Conservation (phyloP, 1,140 invertebrate species). For the Sesamia nonagrioides region DNA sequence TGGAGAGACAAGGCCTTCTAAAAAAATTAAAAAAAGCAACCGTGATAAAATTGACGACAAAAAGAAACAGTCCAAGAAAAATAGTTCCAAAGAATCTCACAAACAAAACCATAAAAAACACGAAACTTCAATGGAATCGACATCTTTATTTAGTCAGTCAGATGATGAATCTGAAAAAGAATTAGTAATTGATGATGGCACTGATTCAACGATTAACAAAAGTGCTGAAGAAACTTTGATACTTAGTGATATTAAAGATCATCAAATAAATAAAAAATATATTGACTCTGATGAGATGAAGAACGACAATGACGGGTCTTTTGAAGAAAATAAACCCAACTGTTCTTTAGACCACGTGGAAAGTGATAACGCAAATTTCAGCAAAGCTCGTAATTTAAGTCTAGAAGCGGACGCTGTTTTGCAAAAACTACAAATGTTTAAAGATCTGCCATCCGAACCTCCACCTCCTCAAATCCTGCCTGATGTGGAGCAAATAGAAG, state of each 20-base stretch:
- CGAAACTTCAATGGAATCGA: slow-evolving; percentile 46
- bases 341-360: slow-evolving; percentile 29
- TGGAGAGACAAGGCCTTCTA: slow-evolving; percentile 53
- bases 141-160: slow-evolving; percentile 60
- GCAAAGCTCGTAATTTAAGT: slow-evolving; percentile 78
- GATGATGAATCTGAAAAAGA: slow-evolving; percentile 69
- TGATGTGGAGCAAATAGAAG: slow-evolving; percentile 15
- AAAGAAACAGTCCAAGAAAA: slow-evolving; percentile 31
- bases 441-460: slow-evolving; percentile 69
- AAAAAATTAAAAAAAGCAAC: slow-evolving; percentile 20
- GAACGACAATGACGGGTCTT: not conserved
- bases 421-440: slow-evolving; percentile 71
- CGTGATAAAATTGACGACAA: slow-evolving; percentile 30
- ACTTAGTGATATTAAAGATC: slow-evolving; percentile 26
- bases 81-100: slow-evolving; percentile 8
- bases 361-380: slow-evolving; percentile 59
- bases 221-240: slow-evolving; percentile 26
- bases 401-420: slow-evolving; percentile 79
- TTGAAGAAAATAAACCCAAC: slow-evolving; percentile 19
- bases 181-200: slow-evolving; percentile 64
- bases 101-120: slow-evolving; percentile 23
- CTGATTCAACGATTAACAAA: slow-evolving; percentile 46
- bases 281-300: slow-evolving; percentile 11
- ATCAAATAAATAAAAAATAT: slow-evolving; percentile 32
- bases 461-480: slow-evolving; percentile 19